phyloP scores from a whole-genome alignment of 2,797 vertebrate genomes.

The Gorsachius magnificus region DNA sequence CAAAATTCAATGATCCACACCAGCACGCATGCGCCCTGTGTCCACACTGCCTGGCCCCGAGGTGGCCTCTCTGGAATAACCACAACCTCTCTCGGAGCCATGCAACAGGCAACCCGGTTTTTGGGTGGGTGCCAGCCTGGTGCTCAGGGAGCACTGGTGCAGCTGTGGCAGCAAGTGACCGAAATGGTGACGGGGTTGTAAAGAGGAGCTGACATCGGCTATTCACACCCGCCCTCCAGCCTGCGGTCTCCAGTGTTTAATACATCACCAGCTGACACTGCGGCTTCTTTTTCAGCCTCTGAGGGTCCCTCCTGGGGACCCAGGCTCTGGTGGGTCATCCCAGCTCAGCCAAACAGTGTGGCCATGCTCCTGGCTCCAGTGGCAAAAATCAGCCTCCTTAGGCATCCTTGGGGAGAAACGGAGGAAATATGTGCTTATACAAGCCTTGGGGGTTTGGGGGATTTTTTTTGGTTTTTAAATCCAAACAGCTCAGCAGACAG shows the following conservation, averaged over 20 bases:
- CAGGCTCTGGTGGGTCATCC: background rate
- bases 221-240: background rate
- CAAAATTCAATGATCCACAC: too few species aligned
- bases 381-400: background rate
- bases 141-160: background rate
- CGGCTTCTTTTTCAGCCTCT: background rate
- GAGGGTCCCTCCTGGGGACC: background rate
- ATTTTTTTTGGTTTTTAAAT: background rate
- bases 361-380: background rate
- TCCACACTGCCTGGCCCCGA: fast-evolving
- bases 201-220: background rate
- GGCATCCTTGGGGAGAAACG: fast-evolving
- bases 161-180: background rate
- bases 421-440: background rate
- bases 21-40: fast-evolving
- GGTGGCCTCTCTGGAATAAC: background rate
- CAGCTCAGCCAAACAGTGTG: background rate
- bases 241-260: background rate
- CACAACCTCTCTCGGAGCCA: background rate
- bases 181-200: fast-evolving
- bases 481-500: background rate
- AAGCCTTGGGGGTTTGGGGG: background rate
- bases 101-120: fast-evolving
- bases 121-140: background rate
- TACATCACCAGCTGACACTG: background rate